Evolutionary conservation across 2,888 invertebrate species (phyloP).

Genomic region (Gortyna flavago): DNA sequence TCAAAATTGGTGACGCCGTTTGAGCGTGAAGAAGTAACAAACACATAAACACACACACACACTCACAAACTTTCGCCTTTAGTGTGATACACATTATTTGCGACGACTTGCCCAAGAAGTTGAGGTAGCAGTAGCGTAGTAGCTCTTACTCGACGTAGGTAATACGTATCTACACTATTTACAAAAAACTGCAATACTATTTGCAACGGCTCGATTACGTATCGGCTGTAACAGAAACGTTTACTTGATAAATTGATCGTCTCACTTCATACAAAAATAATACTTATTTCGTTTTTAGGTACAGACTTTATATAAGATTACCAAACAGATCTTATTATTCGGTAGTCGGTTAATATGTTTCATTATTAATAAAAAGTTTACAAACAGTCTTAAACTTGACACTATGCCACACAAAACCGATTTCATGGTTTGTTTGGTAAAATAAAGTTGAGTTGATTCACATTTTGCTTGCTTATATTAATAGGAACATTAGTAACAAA

Average conservation of each 20-base stretch:
- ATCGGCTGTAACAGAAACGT: slow-evolving; percentile 7
- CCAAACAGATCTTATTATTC: too few relatives aligned
- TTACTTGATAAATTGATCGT: slow-evolving; percentile 1
- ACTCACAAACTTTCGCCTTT: too few relatives aligned
- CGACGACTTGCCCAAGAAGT: neutral
- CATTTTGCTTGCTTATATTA: neutral
- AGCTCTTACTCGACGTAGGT: neutral
- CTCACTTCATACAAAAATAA: neutral
- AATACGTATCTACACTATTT: neutral
- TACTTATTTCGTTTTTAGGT: neutral
- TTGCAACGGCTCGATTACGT: neutral
- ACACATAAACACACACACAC: too few relatives aligned
- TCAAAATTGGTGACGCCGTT: too few relatives aligned
- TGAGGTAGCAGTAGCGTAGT: neutral
- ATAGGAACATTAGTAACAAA: neutral
- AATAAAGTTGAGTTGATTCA: neutral
- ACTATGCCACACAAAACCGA: neutral
- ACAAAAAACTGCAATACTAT: slow-evolving; percentile 4
- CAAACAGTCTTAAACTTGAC: too few relatives aligned
- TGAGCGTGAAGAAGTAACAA: too few relatives aligned
- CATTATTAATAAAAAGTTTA: too few relatives aligned
- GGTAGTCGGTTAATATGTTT: too few relatives aligned
- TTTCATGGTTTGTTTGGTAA: neutral
- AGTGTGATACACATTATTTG: neutral
- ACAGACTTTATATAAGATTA: neutral